phyloP scores from a whole-genome alignment of 2,113 vertebrate species.

The Eublepharis macularius region DNA sequence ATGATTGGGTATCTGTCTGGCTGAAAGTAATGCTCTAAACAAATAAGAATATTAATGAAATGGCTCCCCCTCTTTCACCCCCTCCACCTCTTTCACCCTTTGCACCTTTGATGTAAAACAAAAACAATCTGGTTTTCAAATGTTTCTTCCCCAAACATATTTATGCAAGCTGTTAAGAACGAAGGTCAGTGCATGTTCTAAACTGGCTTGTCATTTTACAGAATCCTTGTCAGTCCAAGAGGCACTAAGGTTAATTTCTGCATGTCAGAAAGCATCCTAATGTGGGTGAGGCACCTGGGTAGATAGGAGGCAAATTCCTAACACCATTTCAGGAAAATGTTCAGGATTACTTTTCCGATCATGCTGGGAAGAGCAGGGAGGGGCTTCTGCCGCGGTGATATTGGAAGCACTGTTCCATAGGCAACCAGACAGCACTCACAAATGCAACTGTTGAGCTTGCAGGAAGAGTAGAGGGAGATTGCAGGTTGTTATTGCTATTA shows the following conservation, averaged over 20 bases:
- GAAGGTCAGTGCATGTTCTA: conserved; percentile 32
- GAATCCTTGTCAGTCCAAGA: conserved; percentile 21
- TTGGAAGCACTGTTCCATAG: too few species aligned
- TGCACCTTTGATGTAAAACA: conserved; percentile 54
- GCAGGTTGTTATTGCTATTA: too few species aligned
- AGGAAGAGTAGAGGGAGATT: too few species aligned
- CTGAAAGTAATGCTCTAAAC: conserved; percentile 20
- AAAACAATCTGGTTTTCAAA: conserved; percentile 32
- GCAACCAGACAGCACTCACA: too few species aligned
- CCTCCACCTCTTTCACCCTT: conserved; percentile 13
- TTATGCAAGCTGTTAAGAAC: conserved; percentile 33
- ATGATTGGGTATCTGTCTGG: conserved; percentile 5
- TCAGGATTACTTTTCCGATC: background rate
- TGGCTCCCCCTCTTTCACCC: conserved; percentile 38
- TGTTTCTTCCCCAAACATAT: conserved; percentile 41
- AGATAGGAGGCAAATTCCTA: conserved; percentile 31
- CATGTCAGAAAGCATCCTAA: conserved; percentile 51
- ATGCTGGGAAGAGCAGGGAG: too few species aligned
- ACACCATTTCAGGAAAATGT: background rate
- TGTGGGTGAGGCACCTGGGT: conserved; percentile 29
- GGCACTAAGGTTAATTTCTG: conserved; percentile 41
- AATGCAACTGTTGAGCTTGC: too few species aligned
- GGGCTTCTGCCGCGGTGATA: too few species aligned
- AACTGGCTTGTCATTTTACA: conserved; percentile 5
- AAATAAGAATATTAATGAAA: conserved; percentile 41